Conservation (phyloP, 2,113 vertebrate species). For the Passer domesticus region DNA sequence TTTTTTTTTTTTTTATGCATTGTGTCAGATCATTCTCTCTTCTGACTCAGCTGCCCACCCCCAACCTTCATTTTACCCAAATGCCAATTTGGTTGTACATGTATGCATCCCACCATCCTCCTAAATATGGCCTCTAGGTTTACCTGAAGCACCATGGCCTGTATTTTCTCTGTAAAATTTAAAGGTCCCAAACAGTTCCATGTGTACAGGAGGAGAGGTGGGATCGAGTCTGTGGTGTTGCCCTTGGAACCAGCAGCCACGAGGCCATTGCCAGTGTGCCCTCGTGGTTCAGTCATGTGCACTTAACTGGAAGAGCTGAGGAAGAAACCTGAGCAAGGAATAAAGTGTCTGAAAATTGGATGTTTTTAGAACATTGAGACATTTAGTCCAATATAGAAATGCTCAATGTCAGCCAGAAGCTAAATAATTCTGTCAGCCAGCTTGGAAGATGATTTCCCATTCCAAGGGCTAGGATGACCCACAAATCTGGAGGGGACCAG, state of each 20-base stretch:
- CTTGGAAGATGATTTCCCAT: neutral
- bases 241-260: neutral
- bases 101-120: neutral
- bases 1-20: neutral
- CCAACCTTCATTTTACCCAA: neutral
- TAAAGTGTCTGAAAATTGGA: neutral
- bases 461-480: neutral
- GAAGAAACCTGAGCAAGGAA: neutral
- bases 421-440: neutral
- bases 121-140: neutral
- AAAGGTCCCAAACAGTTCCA: neutral
- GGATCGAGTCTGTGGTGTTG: neutral
- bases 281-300: fast-evolving
- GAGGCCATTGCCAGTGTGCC: neutral
- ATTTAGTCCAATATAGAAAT: neutral
- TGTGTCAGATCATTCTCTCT: neutral
- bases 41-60: neutral
- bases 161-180: neutral
- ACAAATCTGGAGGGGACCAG: neutral
- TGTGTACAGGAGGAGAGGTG: fast-evolving
- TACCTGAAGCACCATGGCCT: neutral
- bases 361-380: fast-evolving
- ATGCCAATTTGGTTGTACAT: neutral
- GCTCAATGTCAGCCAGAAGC: neutral
- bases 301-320: neutral